Percentiles rank a stretch among this genome's conserved stretches.
Evolutionary conservation across 2,888 invertebrate genomes (phyloP).

Genomic region (Epicampocera succincta): DNA sequence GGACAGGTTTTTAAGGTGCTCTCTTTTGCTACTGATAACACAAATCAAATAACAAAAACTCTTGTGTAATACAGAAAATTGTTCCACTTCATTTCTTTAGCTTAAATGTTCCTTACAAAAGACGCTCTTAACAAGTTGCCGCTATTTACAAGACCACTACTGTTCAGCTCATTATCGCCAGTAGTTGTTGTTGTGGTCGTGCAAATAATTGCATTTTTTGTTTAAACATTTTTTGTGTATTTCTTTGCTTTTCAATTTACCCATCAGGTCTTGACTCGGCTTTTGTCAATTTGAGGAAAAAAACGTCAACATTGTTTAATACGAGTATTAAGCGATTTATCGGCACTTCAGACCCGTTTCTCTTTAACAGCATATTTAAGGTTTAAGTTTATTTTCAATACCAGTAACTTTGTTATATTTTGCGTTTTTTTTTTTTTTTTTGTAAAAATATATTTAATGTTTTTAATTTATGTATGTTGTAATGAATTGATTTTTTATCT

Average conservation of each 20-base stretch:
- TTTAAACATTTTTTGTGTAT: background rate
- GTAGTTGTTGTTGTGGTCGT: conserved; percentile 5
- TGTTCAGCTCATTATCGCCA: background rate
- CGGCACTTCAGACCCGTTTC: conserved; percentile 7
- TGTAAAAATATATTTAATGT: conserved; percentile 9
- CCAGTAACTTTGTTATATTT: background rate
- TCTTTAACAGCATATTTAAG: background rate
- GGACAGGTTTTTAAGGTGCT: no score
- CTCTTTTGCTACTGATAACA: no score
- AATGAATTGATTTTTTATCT: conserved; percentile 42
- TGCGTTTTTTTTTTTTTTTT: background rate
- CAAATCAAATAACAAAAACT: no score
- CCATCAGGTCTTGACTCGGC: conserved; percentile 11
- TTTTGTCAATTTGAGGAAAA: background rate
- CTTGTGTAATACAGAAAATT: no score
- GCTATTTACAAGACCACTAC: background rate
- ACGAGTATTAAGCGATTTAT: conserved; percentile 5
- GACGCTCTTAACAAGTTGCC: background rate
- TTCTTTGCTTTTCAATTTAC: background rate
- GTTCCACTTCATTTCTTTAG: no score
- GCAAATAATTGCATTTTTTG: conserved; percentile 24
- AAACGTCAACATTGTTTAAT: background rate
- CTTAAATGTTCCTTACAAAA: no score
- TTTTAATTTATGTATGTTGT: conserved; percentile 52
- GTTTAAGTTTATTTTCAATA: background rate